Percentiles rank a stretch among this genome's conserved stretches.
Conservation (phyloP, 2,888 invertebrate genomes). For the Troilus luridus region DNA sequence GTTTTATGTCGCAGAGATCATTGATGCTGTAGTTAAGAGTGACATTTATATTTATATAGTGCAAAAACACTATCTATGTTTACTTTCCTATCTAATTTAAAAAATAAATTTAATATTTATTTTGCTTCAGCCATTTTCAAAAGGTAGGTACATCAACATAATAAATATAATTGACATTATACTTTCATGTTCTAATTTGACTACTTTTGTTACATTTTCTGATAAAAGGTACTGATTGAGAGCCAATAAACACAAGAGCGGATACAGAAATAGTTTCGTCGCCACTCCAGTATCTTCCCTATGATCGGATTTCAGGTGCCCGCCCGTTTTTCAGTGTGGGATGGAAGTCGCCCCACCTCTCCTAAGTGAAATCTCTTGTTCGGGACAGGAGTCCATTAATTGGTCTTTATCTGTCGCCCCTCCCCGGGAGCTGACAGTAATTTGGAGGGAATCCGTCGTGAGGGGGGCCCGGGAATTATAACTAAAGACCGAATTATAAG, state of each 20-base stretch:
- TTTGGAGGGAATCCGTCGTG: not conserved
- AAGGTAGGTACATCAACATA: no score
- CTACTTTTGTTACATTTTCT: no score
- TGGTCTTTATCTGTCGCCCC: slow-evolving; percentile 50
- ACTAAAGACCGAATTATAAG: slow-evolving; percentile 32
- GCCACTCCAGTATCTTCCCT: not conserved
- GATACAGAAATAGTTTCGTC: not conserved
- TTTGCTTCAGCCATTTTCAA: no score
- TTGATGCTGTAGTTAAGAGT: no score
- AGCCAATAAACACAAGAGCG: not conserved
- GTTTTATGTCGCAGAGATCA: no score
- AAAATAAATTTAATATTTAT: no score
- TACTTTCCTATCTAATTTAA: no score
- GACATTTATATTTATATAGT: no score
- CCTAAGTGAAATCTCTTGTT: slow-evolving; percentile 54
- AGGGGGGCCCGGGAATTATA: not conserved
- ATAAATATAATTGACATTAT: no score
- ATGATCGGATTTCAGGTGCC: slow-evolving; percentile 39
- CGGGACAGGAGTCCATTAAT: slow-evolving; percentile 50
- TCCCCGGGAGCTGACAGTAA: slow-evolving; percentile 15
- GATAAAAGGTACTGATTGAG: no score
- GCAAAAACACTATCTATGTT: no score
- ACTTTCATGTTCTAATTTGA: no score
- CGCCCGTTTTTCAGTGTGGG: slow-evolving; percentile 30
- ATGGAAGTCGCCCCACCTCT: slow-evolving; percentile 30